Conservation (phyloP, 2,888 invertebrate genomes). For the Trypoxylon attenuatum region DNA sequence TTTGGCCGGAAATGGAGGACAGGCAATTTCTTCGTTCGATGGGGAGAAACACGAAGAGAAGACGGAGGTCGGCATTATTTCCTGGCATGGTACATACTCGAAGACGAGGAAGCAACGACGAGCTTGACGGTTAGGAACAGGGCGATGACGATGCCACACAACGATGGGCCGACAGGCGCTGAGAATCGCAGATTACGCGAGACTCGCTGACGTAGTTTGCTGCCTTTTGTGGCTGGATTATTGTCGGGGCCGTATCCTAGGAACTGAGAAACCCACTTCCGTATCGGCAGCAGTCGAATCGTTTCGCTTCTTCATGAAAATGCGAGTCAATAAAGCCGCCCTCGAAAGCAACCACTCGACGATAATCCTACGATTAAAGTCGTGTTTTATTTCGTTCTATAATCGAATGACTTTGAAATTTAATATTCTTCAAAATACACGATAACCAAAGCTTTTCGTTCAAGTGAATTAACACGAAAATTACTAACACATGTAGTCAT, state of each 20-base stretch:
- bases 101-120: constrained; percentile 7
- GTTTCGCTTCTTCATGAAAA: constrained; percentile 16
- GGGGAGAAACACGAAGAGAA: constrained; percentile 22
- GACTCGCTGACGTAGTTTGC: constrained; percentile 49
- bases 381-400: too few relatives aligned
- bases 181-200: constrained; percentile 52
- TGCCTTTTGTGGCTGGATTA: constrained; percentile 48
- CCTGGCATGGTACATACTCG: constrained; percentile 40
- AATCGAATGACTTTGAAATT: too few relatives aligned
- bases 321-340: constrained; percentile 22
- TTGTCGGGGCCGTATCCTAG: constrained; percentile 33
- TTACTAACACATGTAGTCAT: too few relatives aligned
- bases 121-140: not conserved
- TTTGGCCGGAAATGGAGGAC: constrained; percentile 15
- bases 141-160: constrained; percentile 39
- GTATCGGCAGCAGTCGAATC: constrained; percentile 32
- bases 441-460: too few relatives aligned
- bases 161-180: constrained; percentile 38
- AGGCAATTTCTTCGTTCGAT: constrained; percentile 26
- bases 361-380: too few relatives aligned
- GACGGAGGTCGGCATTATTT: constrained; percentile 27
- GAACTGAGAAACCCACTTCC: constrained; percentile 20
- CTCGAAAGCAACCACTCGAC: not conserved
- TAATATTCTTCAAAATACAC: too few relatives aligned
- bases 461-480: too few relatives aligned